These are phyloP conservation scores for Hucho hucho DNA, from an alignment of 2,113 vertebrate genomes.

Conservation along the genomic window DNA sequence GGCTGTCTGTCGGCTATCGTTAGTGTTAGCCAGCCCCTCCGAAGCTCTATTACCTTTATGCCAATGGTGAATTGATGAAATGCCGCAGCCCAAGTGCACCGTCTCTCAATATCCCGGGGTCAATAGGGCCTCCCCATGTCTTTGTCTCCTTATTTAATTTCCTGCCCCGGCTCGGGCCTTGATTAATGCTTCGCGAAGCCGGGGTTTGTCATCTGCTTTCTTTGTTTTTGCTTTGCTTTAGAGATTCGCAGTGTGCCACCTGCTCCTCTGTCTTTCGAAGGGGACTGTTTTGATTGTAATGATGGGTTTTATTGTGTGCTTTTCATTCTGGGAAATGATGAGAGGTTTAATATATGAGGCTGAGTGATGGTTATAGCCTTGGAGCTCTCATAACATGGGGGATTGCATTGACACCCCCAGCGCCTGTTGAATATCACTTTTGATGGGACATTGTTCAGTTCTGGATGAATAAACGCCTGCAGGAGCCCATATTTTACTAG, in stretches of 20 bases:
- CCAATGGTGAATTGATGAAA: conserved; percentile 58
- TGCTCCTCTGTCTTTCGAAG: conserved; percentile 17
- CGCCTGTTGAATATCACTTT: not conserved
- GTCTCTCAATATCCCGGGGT: conserved; percentile 39
- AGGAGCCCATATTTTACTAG: not conserved
- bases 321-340: conserved; percentile 13
- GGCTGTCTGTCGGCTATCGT: conserved; percentile 42
- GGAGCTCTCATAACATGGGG: not conserved
- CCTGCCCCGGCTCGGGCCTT: conserved; percentile 29
- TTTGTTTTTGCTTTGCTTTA: conserved; percentile 21
- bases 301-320: conserved; percentile 28
- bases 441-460: not conserved
- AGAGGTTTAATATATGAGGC: not conserved
- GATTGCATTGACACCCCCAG: not conserved
- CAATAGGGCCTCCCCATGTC: conserved; percentile 27
- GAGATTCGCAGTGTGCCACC: conserved; percentile 10
- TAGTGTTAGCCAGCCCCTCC: conserved; percentile 15
- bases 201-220: not conserved
- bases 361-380: not conserved
- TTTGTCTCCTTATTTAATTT: conserved; percentile 54
- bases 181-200: conserved; percentile 40
- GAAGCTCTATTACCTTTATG: conserved; percentile 50
- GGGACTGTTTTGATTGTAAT: conserved; percentile 39
- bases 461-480: not conserved
- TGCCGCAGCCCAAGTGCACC: conserved; percentile 19